Evolutionary conservation across 1,140 invertebrate species (phyloP).

Genomic region (Planococcus citri): DNA sequence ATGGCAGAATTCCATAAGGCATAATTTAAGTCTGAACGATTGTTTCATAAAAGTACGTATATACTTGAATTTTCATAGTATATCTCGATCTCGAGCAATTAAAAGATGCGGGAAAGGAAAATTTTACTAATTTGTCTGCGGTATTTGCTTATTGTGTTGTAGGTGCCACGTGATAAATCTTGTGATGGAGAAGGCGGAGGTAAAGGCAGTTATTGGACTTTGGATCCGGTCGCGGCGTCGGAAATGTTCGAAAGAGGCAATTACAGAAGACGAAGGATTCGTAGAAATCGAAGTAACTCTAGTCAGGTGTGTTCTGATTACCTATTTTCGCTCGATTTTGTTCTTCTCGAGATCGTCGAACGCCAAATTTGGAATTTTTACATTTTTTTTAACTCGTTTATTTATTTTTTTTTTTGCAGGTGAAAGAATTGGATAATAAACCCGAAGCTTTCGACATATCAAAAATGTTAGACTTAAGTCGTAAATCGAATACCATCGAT

Average conservation of each 20-base stretch:
- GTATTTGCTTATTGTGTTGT: slow-evolving; percentile 19
- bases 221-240: slow-evolving; percentile 82
- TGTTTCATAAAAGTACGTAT: slow-evolving; percentile 90
- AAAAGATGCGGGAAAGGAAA: too few relatives aligned
- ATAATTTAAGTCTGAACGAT: slow-evolving; percentile 96
- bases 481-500: neutral
- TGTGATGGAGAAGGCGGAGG: slow-evolving; percentile 75
- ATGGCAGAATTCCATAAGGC: slow-evolving; percentile 90
- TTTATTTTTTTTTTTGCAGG: neutral
- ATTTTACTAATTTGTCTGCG: too few relatives aligned
- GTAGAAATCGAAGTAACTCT: slow-evolving; percentile 24
- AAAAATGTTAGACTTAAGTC: neutral
- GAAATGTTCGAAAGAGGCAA: slow-evolving; percentile 97
- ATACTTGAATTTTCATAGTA: neutral
- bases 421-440: slow-evolving; percentile 1
- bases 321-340: neutral
- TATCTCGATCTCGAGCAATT: neutral
- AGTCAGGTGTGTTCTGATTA: neutral
- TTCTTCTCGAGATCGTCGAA: neutral
- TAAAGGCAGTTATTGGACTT: slow-evolving; percentile 95
- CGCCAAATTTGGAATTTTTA: too few relatives aligned
- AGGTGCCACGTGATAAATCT: slow-evolving; percentile 38
- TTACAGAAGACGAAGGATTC: slow-evolving; percentile 29
- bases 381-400: neutral
- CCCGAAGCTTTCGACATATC: neutral